Evolutionary conservation across 2,113 vertebrate species (phyloP), one percentile per base, ranked within the genome.

Genomic region (Lepisosteus oculatus): DNA sequence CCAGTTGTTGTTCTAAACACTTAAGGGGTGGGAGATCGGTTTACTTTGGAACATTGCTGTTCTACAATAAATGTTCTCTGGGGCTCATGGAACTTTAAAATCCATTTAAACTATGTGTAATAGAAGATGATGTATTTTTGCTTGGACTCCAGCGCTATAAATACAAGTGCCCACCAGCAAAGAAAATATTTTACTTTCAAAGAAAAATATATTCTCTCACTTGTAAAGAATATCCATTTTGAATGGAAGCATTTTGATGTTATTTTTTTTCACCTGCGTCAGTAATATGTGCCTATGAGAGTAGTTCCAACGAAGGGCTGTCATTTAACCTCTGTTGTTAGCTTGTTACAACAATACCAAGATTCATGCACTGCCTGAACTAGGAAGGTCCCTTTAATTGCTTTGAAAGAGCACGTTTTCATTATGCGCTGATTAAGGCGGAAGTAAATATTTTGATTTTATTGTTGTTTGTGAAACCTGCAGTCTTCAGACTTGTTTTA

Each of bases 71-170:
- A 87, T 89, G 85, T 86, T 91, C 89, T 91, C 88, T 75, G 84
- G 89, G 83, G 80, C 76, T 74, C 69, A 85, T 41, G 83, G 86
- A 86, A 89, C 90, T 92, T 90, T 86, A 92, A 89, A 91, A 87
- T 86, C 81, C 87, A 81, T 80, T 81, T 88, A 91, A 88, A 79
- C 88, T 61, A 84, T 89, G 86, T 88, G 76, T 89, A 90, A 90
- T 85, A 83, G 85, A 83, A 85, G 87, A 89, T 89, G 87, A 92
- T 93, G 85, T 92, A 89, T 90, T 90, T 91, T 66, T 85, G 89
- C 85, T 80, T 79, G 81, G 82, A 78, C 88, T 87, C 74, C 79
- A 84, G 77, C 80, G 80, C 83, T 89, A 86, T 92, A 91, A 94
- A 94, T 92, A 92, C 88, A 86, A 61, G 67, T 86, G 86, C 81